phyloP scores from a whole-genome alignment of 23 tunicate genomes.

The Oikopleura albicans region DNA sequence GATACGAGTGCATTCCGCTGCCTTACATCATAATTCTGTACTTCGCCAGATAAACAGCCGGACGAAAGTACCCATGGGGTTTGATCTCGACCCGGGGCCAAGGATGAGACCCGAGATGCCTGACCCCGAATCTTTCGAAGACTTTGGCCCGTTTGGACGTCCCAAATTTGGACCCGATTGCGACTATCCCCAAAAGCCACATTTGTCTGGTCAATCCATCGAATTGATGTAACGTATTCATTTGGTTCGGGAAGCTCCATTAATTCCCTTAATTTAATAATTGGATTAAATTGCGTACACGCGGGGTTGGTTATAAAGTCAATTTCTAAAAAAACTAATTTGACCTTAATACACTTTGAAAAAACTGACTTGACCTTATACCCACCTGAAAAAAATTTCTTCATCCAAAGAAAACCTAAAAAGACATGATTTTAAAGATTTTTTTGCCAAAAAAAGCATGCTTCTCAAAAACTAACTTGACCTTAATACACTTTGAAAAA shows the following conservation, averaged over 20 bases:
- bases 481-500: too few species aligned
- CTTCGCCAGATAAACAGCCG: not conserved
- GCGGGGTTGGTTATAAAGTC: too few species aligned
- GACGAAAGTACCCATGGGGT: not conserved
- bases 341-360: too few species aligned
- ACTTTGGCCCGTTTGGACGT: not conserved
- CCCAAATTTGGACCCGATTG: conserved; percentile 1
- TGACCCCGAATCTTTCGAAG: conserved; percentile 8
- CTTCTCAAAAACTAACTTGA: too few species aligned
- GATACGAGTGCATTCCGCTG: not conserved
- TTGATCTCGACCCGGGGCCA: not conserved
- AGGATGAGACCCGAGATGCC: not conserved
- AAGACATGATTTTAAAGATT: too few species aligned
- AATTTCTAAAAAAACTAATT: too few species aligned
- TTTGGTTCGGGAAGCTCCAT: not conserved
- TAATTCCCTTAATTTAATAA: not conserved
- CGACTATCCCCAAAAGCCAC: conserved; percentile 13
- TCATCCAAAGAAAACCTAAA: too few species aligned
- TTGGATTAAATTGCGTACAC: too few species aligned
- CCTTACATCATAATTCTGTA: not conserved
- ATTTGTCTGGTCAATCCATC: not conserved
- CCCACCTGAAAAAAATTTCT: too few species aligned
- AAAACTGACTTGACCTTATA: too few species aligned
- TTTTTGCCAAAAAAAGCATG: too few species aligned
- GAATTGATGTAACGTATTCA: not conserved